Conservation (phyloP, 2,888 invertebrate species). For the Zaprionus lineosus region DNA sequence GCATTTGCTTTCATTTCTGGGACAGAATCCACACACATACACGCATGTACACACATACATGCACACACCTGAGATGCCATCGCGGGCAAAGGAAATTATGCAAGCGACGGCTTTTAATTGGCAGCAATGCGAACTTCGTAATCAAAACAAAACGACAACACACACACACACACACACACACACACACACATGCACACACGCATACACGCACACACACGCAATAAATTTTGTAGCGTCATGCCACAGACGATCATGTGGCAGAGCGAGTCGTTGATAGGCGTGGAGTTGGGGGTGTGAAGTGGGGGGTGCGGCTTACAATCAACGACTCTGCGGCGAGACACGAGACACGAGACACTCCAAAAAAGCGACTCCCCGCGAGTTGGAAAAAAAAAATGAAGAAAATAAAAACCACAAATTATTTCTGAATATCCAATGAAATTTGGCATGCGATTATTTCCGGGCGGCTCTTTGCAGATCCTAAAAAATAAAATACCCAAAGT, state of each 20-base stretch:
- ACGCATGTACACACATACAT: constrained; percentile 18
- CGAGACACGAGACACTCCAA: constrained; percentile 1
- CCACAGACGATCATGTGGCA: constrained; percentile 7
- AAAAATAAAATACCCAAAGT: too few relatives aligned
- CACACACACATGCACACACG: constrained; percentile 15
- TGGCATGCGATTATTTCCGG: constrained; percentile 21
- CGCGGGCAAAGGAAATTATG: constrained; percentile 50
- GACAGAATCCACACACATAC: constrained; percentile 33
- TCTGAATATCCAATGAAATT: constrained; percentile 8
- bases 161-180: constrained; percentile 24
- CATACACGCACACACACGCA: background rate
- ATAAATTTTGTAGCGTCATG: constrained; percentile 45
- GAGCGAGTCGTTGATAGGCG: background rate
- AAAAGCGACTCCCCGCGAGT: background rate
- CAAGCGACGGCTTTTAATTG: constrained; percentile 66
- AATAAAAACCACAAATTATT: constrained; percentile 16
- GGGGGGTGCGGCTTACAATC: constrained; percentile 15
- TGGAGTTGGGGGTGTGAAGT: background rate
- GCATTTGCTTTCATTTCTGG: constrained; percentile 28
- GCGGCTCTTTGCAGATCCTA: background rate
- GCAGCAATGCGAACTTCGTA: constrained; percentile 56
- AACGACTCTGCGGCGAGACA: constrained; percentile 3
- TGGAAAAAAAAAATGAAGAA: too few relatives aligned
- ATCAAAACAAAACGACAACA: constrained; percentile 63
- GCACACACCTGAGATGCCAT: constrained; percentile 17